These are phyloP conservation scores for Monochamus saltuarius DNA, from an alignment of 1,140 invertebrate genomes.

Conservation along the genomic window DNA sequence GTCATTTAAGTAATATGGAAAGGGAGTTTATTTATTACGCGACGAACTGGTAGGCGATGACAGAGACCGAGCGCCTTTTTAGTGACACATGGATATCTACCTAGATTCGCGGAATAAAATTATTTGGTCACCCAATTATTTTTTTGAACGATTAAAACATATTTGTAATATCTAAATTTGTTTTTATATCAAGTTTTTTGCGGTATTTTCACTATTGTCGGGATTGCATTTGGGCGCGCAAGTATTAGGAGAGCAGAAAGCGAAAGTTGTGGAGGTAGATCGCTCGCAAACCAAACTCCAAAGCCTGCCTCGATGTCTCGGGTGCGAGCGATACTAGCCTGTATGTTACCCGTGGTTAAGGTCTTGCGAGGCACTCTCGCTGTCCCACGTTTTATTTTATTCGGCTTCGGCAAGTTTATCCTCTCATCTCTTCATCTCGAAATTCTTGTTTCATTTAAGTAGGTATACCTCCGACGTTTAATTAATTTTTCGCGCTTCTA, in stretches of 20 bases:
- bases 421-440: not conserved
- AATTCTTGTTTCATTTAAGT: not conserved
- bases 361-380: too few relatives aligned
- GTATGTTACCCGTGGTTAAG: not conserved
- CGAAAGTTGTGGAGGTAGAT: constrained; percentile 14
- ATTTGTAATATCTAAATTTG: constrained; percentile 11
- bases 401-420: not conserved
- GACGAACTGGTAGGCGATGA: not conserved
- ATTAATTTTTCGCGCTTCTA: too few relatives aligned
- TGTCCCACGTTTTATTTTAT: not conserved
- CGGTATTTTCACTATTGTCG: constrained; percentile 21
- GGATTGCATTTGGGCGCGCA: constrained; percentile 36
- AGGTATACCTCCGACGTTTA: too few relatives aligned
- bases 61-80: not conserved
- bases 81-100: not conserved
- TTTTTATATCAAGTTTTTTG: constrained; percentile 19
- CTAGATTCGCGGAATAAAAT: constrained; percentile 11
- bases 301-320: constrained; percentile 4
- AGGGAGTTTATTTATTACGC: too few relatives aligned
- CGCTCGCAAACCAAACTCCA: constrained; percentile 1
- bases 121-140: constrained; percentile 2
- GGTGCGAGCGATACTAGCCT: not conserved
- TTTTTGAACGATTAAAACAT: constrained; percentile 1
- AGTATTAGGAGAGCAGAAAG: constrained; percentile 47
- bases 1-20: too few relatives aligned